Conservation (phyloP, 2,113 vertebrate species). For the Notarius quadriscutis region DNA sequence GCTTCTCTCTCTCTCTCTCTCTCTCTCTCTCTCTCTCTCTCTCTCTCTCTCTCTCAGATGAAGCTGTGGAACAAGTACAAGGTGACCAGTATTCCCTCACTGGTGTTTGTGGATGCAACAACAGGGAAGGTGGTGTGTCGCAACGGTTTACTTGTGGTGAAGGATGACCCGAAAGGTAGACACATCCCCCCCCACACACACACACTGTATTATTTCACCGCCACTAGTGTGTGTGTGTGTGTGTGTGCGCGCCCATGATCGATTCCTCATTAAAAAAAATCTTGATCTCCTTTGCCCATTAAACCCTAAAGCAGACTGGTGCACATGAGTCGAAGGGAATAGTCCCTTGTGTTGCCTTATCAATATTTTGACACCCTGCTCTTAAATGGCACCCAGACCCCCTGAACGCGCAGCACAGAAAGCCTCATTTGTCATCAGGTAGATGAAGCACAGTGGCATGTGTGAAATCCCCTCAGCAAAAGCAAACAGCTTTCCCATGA, state of each 20-base stretch:
- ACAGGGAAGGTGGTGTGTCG: conserved; percentile 92
- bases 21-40: neutral
- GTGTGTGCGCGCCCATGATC: neutral
- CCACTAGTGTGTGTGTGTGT: neutral
- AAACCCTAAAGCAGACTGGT: conserved; percentile 22
- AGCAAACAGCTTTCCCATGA: conserved; percentile 53
- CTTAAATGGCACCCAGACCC: conserved; percentile 30
- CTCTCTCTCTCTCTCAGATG: conserved; percentile 74
- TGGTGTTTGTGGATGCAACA: conserved; percentile 93
- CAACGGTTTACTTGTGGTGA: conserved; percentile 92
- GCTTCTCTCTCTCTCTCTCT: neutral
- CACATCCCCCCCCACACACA: neutral
- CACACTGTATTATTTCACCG: neutral
- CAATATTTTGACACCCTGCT: conserved; percentile 43
- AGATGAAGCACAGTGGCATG: conserved; percentile 33
- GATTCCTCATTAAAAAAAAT: neutral
- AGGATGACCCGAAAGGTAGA: conserved; percentile 94
- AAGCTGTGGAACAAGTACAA: conserved; percentile 99
- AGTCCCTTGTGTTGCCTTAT: conserved; percentile 48
- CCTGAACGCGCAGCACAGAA: conserved; percentile 36
- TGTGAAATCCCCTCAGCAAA: conserved; percentile 12
- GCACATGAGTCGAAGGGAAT: conserved; percentile 42
- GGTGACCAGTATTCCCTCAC: conserved; percentile 95
- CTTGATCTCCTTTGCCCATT: neutral
- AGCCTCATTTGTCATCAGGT: conserved; percentile 44